Conservation (phyloP, 2,113 vertebrate genomes). For the Bos indicus region DNA sequence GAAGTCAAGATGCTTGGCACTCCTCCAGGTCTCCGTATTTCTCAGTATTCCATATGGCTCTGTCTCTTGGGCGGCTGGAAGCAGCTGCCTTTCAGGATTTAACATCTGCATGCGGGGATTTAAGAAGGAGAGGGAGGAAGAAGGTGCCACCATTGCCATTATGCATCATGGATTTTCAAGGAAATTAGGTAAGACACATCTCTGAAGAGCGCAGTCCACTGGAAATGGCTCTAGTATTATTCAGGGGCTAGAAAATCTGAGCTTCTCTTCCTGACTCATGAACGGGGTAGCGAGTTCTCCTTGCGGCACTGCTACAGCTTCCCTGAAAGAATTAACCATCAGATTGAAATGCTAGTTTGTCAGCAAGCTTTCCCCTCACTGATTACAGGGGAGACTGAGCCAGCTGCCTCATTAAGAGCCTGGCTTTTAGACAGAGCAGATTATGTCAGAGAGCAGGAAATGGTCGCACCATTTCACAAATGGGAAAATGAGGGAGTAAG, state of each 20-base stretch:
- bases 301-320: not conserved
- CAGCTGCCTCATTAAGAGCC: not conserved
- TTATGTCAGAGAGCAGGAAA: not conserved
- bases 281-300: not conserved
- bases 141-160: not conserved
- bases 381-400: not conserved
- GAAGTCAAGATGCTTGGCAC: not conserved
- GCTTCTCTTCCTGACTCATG: not conserved
- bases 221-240: constrained; percentile 24
- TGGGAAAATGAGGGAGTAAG: not conserved
- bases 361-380: not conserved
- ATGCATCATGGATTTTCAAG: not conserved
- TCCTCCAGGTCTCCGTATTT: not conserved
- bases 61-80: not conserved
- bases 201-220: not conserved
- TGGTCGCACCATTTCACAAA: constrained; percentile 1
- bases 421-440: not conserved
- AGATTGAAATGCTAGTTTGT: not conserved
- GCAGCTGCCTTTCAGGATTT: not conserved
- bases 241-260: not conserved
- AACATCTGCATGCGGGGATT: not conserved
- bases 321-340: not conserved
- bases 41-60: not conserved
- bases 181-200: not conserved
- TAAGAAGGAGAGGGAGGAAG: not conserved